phyloP scores from a whole-genome alignment of 2,797 vertebrate genomes.

The Austrolebias charrua region DNA sequence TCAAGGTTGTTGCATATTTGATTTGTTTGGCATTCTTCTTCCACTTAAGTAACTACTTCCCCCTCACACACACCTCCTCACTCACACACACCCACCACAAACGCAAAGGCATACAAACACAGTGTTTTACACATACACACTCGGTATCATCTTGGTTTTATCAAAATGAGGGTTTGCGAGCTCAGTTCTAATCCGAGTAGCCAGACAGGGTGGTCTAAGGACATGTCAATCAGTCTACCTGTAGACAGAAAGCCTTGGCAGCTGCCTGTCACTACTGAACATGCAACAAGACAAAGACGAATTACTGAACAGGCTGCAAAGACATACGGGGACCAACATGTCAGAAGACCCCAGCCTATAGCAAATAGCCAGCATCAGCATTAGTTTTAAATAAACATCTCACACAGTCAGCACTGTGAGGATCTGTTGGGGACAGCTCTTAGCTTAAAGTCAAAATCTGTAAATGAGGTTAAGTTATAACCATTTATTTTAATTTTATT shows the following conservation, averaged over 20 bases:
- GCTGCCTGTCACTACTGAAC: constrained; percentile 8
- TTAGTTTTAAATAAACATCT: background rate
- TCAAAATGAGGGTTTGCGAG: constrained; percentile 39
- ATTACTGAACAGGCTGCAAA: background rate
- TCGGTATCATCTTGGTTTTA: constrained; percentile 36
- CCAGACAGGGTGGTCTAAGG: constrained; percentile 42
- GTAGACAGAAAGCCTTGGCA: constrained; percentile 24
- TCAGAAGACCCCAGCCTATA: background rate
- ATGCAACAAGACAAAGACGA: background rate
- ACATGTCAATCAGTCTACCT: constrained; percentile 28
- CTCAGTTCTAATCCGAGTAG: constrained; percentile 31
- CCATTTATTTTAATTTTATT: too few relatives aligned
- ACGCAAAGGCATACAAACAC: constrained; percentile 15
- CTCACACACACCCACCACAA: constrained; percentile 7
- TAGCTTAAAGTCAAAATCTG: too few relatives aligned
- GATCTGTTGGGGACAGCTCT: too few relatives aligned
- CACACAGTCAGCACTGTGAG: too few relatives aligned
- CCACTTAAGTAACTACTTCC: constrained; percentile 39
- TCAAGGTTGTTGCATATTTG: constrained; percentile 67
- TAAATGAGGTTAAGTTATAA: too few relatives aligned
- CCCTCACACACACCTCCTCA: constrained; percentile 13
- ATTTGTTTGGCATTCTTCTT: constrained; percentile 61
- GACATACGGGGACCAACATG: background rate
- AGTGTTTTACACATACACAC: constrained; percentile 12
- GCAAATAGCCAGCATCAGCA: background rate